Evolutionary conservation across 2,113 vertebrate genomes (phyloP), one percentile per base, ranked within the genome.

Genomic region (Stictonetta naevosa): DNA sequence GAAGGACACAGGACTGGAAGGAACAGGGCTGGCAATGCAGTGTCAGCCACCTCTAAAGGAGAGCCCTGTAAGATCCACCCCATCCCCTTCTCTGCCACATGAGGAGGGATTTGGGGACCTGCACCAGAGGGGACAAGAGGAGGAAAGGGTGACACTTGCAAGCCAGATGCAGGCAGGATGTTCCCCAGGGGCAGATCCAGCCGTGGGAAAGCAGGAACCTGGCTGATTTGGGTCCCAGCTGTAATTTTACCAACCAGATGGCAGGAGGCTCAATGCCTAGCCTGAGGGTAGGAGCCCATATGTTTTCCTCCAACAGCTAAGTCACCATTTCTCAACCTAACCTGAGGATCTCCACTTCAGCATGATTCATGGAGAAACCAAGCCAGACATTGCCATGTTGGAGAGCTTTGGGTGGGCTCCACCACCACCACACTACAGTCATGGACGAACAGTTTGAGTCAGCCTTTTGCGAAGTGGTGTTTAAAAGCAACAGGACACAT

Each of bases 361-460:
- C 55, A 22, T 8, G 3, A 66, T 40, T 56, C 44, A 31, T 1
- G 4, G 34, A 72, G 66, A 79, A 86, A 79, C 29, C 38, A 79
- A 68, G 10, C 4, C 83, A 83, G 60, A 23, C 26, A 21, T 34
- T 60, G 69, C n/a, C 16, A 56, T 29, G 16, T 26, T 11, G 53
- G 74, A 60, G 58, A 76, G 55, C 67, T 53, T 50, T 71, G 63
- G 78, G 46, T n/a, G n/a, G 52, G 69, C 38, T 38, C 38, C 19
- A 3, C 1, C 28, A 36, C 11, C 7, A 8, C 29, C 84, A 46
- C 2, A 1, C 13, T 20, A 3, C 7, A 5, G 9, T 3, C 42
- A 20, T 34, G 18, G 29, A 16, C 29, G 26, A 89, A 38, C 28
- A 68, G 10, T 31, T 21, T 63, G 42, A 71, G 40, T 31, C 28